Percentiles rank a stretch among this genome's conserved stretches.
phyloP scores from a whole-genome alignment of 2,797 vertebrate species.

The Acanthiza pusilla region DNA sequence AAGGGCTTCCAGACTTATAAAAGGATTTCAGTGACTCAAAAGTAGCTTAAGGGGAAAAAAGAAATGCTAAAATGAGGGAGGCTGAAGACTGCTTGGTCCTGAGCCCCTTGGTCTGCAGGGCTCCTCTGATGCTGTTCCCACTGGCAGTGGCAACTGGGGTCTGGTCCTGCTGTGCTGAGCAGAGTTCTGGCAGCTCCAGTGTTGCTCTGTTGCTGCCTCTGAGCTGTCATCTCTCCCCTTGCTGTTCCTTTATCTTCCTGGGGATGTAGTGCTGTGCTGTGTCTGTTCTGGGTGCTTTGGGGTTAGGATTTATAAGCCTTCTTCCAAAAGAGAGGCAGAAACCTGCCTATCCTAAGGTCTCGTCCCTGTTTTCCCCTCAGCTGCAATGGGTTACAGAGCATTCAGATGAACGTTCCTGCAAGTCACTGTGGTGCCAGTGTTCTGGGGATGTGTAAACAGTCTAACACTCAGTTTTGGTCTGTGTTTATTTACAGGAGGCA shows the following conservation, averaged over 20 bases:
- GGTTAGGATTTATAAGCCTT: background rate
- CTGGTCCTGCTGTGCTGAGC: background rate
- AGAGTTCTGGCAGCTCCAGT: background rate
- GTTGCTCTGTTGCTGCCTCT: background rate
- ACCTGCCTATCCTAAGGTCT: background rate
- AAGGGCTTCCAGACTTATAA: background rate
- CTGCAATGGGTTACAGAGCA: background rate
- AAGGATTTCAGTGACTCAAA: background rate
- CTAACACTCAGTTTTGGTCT: background rate
- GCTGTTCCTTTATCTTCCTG: background rate
- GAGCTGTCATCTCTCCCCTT: background rate
- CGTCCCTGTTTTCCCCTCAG: fast-evolving
- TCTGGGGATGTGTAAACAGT: background rate
- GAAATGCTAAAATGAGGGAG: background rate
- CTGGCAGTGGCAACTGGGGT: background rate
- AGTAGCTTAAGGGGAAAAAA: background rate
- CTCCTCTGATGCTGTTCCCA: background rate
- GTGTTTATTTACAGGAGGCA: background rate
- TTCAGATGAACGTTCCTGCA: background rate
- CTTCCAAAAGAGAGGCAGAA: background rate
- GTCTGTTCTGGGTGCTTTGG: background rate
- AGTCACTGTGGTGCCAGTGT: background rate
- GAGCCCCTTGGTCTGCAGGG: background rate
- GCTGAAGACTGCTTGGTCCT: background rate
- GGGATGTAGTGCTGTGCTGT: background rate